Conservation (phyloP, 2,113 vertebrate genomes). For the Formicarius rufipectus region DNA sequence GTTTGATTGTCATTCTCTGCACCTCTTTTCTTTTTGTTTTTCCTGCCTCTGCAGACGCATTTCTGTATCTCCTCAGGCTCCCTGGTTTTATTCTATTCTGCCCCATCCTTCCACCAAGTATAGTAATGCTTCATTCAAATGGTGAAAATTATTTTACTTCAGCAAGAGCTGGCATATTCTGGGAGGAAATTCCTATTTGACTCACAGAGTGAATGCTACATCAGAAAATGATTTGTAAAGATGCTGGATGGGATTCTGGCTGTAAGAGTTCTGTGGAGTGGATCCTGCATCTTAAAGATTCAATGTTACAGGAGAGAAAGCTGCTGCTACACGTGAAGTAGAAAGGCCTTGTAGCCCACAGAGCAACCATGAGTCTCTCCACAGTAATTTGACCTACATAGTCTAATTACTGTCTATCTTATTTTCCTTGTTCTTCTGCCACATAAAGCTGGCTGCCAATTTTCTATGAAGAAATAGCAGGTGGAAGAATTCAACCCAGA, state of each 20-base stretch:
- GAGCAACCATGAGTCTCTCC: background rate
- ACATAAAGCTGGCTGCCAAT: background rate
- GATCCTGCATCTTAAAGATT: background rate
- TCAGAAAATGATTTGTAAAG: background rate
- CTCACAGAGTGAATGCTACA: background rate
- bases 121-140: background rate
- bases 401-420: background rate
- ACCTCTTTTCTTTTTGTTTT: background rate
- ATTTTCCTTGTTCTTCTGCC: background rate
- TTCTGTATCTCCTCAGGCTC: background rate
- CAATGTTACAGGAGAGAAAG: background rate
- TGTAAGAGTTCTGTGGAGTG: background rate
- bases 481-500: background rate
- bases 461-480: background rate
- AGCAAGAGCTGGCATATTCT: background rate
- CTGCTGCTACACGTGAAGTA: background rate
- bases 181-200: background rate
- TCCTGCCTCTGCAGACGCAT: background rate
- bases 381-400: background rate
- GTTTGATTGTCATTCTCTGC: background rate
- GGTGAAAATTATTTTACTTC: background rate
- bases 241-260: background rate
- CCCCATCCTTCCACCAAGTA: background rate
- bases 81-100: background rate
- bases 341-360: background rate